Evolutionary conservation across 2,888 invertebrate species (phyloP).

Genomic region (Protula sp.): DNA sequence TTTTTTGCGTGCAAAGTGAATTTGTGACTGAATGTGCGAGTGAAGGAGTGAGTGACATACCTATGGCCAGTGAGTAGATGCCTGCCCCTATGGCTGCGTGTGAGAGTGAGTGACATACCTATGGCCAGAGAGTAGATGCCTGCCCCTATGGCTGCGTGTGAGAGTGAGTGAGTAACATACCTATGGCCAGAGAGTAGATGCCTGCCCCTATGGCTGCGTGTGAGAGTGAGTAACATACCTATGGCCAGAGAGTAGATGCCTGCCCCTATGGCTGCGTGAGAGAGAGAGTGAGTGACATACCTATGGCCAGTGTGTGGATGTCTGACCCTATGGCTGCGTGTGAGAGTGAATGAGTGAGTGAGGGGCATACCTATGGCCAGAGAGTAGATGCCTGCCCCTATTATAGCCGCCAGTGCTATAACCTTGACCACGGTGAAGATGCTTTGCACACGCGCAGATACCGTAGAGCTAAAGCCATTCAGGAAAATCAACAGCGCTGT

Average conservation of each 20-base stretch:
- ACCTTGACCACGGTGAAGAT: constrained; percentile 21
- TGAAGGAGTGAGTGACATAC: no score
- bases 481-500: constrained; percentile 18
- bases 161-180: no score
- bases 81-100: constrained; percentile 20
- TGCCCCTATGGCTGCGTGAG: constrained; percentile 18
- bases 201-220: constrained; percentile 23
- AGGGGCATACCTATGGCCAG: constrained; percentile 11
- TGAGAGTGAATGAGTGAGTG: no score
- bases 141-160: no score
- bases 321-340: no score
- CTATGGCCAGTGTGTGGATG: no score
- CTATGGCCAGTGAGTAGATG: constrained; percentile 11
- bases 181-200: constrained; percentile 12
- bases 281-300: no score
- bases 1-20: no score
- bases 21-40: no score
- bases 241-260: constrained; percentile 14
- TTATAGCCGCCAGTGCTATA: constrained; percentile 17
- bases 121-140: constrained; percentile 20
- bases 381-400: constrained; percentile 16
- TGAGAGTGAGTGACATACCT: constrained; percentile 13
- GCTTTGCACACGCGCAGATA: constrained; percentile 14
- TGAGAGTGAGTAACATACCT: constrained; percentile 17
- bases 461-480: constrained; percentile 15